Percentiles rank a stretch among this genome's conserved stretches.
phyloP scores from a whole-genome alignment of 2,113 vertebrate species.

The Sylvilagus bachmani region DNA sequence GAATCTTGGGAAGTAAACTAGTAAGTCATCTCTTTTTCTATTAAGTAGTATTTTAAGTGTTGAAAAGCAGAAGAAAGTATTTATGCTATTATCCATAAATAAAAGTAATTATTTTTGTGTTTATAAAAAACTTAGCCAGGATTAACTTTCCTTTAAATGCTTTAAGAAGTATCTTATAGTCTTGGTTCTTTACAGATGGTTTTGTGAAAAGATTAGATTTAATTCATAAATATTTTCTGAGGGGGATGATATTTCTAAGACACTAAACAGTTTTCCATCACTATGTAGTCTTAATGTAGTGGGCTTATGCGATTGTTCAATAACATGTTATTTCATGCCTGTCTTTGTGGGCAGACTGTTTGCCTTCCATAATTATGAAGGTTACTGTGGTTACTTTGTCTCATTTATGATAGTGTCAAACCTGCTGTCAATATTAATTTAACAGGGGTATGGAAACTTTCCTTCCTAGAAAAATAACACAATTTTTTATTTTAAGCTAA shows the following conservation, averaged over 20 bases:
- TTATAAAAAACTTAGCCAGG: background rate
- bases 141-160: slow-evolving; percentile 22
- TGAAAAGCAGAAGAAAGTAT: slow-evolving; percentile 30
- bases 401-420: background rate
- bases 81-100: background rate
- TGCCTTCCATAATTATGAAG: background rate
- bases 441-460: background rate
- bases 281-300: background rate
- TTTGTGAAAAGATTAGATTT: background rate
- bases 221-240: background rate
- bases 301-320: background rate
- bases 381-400: background rate
- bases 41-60: slow-evolving; percentile 21
- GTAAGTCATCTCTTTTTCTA: background rate
- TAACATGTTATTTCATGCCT: background rate
- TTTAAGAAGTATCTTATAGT: background rate
- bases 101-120: slow-evolving; percentile 33
- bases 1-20: background rate
- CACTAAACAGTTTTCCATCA: background rate
- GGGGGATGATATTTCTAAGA: background rate
- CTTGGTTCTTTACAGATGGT: background rate
- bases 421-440: background rate
- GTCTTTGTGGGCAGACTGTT: background rate
- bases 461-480: slow-evolving; percentile 21
- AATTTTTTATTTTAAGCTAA: slow-evolving; percentile 32